Evolutionary conservation across 2,888 invertebrate genomes (phyloP), one percentile per base, ranked within the genome.

Genomic region (Psylliodes chrysocephalus): DNA sequence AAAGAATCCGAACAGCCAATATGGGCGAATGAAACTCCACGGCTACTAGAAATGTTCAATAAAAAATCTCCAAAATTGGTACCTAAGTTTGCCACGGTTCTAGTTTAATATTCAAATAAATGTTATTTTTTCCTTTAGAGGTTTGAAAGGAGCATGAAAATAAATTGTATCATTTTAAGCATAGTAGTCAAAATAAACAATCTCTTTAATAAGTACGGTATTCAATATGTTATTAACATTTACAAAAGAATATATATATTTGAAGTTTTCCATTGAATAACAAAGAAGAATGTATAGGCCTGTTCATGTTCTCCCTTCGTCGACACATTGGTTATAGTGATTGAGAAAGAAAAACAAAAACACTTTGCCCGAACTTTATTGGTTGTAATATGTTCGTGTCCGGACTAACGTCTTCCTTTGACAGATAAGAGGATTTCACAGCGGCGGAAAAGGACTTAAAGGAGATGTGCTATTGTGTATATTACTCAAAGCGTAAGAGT

Each of bases 341-440:
- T 65, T 49, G 53, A 40, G 62, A 44, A 46, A 46, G 52, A 59
- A 63, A 66, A 66, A 66, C 49, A 53, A 60, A 66, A 66, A 66
- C 55, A 51, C 46, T 56, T 19, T 30, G 60, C 30, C 46, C 7
- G 40, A 62, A 53, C 44, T 66, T 63, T 66, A 66, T 55, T 63
- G 66, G 62, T 66, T 57, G 62, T 60, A 66, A 66, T 66, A 66
- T 60, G 59, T 66, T 64, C 55, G 52, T 46, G 60, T 66, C 62
- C 44, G 15, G 60, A 60, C 46, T 60, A 46, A 46, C 46, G 46
- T 60, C 35, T 30, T 22, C 44, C 44, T 17, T 60, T 35, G 55
- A 55, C 53, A 44, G 53, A 60, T 60, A 60, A 53, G 60, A 60
- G 55, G 55, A 55, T 55, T 55, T 55, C 19, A 18, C n/a, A 15